Evolutionary conservation across 1,140 invertebrate species (phyloP).

Genomic region (Drosophila watanabei): DNA sequence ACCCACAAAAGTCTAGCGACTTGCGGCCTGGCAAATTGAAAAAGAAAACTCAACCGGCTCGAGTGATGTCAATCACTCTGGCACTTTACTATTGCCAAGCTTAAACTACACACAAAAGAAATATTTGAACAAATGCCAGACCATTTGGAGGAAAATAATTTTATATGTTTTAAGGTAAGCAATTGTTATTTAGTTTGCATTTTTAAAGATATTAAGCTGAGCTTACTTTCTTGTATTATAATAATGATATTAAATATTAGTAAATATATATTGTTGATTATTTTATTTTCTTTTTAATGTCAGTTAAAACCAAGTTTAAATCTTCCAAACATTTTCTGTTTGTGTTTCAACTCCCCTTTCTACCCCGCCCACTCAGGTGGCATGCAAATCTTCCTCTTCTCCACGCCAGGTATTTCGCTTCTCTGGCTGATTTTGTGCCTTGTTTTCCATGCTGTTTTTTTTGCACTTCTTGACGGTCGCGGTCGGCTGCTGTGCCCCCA

Average conservation of each 20-base stretch:
- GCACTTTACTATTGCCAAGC: constrained; percentile 40
- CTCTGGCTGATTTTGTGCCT: constrained; percentile 21
- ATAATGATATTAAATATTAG: too few relatives aligned
- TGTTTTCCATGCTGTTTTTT: constrained; percentile 23
- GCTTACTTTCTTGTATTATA: too few relatives aligned
- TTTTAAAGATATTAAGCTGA: neutral
- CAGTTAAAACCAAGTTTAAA: too few relatives aligned
- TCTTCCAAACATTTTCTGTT: neutral
- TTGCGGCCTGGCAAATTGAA: constrained; percentile 45
- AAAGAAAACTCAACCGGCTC: constrained; percentile 36
- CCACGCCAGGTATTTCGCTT: constrained; percentile 29
- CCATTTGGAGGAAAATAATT: fast-evolving
- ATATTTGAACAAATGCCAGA: neutral
- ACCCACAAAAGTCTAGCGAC: constrained; percentile 64
- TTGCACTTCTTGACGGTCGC: constrained; percentile 53
- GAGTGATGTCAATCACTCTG: constrained; percentile 69
- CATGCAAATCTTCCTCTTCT: constrained; percentile 61
- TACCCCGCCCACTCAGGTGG: constrained; percentile 25
- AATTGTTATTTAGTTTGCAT: neutral
- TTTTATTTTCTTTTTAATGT: too few relatives aligned
- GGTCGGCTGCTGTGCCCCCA: constrained; percentile 73
- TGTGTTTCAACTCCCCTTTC: neutral
- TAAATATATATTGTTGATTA: too few relatives aligned
- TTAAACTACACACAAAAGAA: neutral
- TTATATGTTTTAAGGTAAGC: too few relatives aligned